Conservation (phyloP, 2,888 invertebrate genomes). For the Nomada ferruginata region DNA sequence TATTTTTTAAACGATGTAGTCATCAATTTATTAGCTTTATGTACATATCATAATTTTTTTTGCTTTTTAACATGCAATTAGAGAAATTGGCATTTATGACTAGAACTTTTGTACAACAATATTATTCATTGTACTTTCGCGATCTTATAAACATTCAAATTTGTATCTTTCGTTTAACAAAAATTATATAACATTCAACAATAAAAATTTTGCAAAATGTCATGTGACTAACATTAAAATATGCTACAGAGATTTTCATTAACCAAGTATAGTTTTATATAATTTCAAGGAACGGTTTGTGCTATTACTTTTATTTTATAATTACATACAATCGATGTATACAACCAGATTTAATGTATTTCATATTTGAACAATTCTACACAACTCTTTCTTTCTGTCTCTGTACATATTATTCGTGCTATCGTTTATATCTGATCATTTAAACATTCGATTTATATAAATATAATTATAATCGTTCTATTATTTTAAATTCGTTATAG, state of each 20-base stretch:
- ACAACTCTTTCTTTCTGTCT: no score
- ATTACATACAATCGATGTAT: not conserved
- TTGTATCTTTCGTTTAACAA: slow-evolving; percentile 35
- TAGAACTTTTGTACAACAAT: not conserved
- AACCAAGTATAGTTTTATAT: not conserved
- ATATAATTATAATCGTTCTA: not conserved
- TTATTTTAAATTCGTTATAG: not conserved
- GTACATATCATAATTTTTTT: not conserved
- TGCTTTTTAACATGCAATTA: not conserved
- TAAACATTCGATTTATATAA: not conserved
- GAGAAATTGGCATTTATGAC: slow-evolving; percentile 13
- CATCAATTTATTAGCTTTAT: slow-evolving; percentile 2
- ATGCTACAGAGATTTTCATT: not conserved
- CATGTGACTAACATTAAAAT: not conserved
- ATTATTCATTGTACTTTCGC: slow-evolving; percentile 5
- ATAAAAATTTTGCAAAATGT: slow-evolving; percentile 18
- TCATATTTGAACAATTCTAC: not conserved
- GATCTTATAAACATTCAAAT: not conserved
- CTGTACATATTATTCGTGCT: no score
- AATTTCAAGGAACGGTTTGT: not conserved
- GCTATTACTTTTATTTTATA: not conserved
- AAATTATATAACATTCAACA: slow-evolving; percentile 10
- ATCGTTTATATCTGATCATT: no score
- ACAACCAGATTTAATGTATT: not conserved
- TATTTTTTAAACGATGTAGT: slow-evolving; percentile 5